phyloP scores from a whole-genome alignment of 2,797 vertebrate genomes.

The Myiothlypis chrysogaster region DNA sequence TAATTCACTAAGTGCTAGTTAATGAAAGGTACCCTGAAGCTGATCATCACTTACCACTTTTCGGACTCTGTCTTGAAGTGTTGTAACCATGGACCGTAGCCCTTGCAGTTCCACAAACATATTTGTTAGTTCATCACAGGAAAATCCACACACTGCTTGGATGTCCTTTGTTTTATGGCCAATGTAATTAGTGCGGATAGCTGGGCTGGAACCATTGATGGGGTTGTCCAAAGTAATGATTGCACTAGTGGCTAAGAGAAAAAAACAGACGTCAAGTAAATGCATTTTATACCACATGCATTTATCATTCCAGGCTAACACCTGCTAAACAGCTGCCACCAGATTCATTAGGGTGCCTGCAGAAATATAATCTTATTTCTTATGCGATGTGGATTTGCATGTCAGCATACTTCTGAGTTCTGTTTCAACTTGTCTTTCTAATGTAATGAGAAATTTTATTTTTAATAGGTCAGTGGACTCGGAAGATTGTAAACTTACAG shows the following conservation, averaged over 20 bases:
- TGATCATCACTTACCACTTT: conserved; percentile 86
- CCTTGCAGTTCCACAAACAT: conserved; percentile 93
- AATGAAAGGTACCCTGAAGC: not conserved
- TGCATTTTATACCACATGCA: not conserved
- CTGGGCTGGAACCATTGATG: conserved; percentile 92
- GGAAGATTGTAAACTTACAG: conserved; percentile 78
- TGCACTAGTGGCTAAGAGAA: conserved; percentile 77
- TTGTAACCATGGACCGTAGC: conserved; percentile 87
- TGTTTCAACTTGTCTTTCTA: conserved; percentile 22
- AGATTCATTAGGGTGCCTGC: not conserved
- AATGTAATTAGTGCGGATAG: conserved; percentile 91
- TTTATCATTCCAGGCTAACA: conserved; percentile 20
- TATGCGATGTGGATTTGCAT: not conserved
- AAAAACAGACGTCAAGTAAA: not conserved
- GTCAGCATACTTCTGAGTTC: conserved; percentile 27
- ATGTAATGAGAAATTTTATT: not conserved
- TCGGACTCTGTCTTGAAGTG: conserved; percentile 85
- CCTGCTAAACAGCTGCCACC: conserved; percentile 47
- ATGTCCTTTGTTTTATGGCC: conserved; percentile 95
- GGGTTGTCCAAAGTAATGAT: conserved; percentile 90
- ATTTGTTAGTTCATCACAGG: conserved; percentile 90
- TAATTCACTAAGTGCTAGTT: not conserved
- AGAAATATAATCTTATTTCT: conserved; percentile 45
- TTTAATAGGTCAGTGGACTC: conserved; percentile 43
- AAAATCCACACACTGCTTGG: conserved; percentile 91